A percentile compares a stretch with the other conserved stretches of the same genome.
These are phyloP conservation scores for Heloderma charlesbogerti DNA, from an alignment of 2,113 vertebrate genomes.

Conservation along the genomic window DNA sequence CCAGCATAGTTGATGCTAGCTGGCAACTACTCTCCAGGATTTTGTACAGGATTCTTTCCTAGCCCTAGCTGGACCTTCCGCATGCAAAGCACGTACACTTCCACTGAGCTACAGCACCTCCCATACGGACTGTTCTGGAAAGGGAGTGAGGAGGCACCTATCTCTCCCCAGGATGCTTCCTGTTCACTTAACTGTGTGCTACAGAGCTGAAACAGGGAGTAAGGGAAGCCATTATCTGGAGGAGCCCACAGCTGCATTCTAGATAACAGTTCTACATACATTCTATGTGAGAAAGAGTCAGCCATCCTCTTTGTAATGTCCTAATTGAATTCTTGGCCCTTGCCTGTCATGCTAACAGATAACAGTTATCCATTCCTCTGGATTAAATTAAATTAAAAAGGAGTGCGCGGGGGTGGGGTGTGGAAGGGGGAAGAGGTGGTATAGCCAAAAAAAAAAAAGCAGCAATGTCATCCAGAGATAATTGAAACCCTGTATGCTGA, in stretches of 20 bases:
- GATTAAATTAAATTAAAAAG: conserved; percentile 1
- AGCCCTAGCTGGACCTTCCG: too few relatives aligned
- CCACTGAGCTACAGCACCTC: too few relatives aligned
- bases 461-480: neutral
- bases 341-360: conserved; percentile 17
- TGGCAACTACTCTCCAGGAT: too few relatives aligned
- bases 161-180: neutral
- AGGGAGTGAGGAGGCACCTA: neutral
- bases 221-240: neutral
- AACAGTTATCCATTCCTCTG: conserved; percentile 14
- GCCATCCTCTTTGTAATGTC: neutral
- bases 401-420: neutral
- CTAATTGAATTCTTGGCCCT: conserved; percentile 3
- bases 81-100: too few relatives aligned
- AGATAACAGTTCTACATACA: neutral
- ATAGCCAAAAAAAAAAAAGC: neutral
- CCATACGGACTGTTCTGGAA: neutral
- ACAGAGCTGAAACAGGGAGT: neutral
- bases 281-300: conserved; percentile 1
- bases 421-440: fast-evolving
- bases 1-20: too few relatives aligned
- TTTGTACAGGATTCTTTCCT: too few relatives aligned
- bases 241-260: fast-evolving
- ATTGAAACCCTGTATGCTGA: conserved; percentile 27
- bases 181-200: neutral